Evolutionary conservation across 92 coral and sea anemone genomes (phyloP), one percentile per base, ranked within the genome.

Genomic region (Parazoanthus swiftii): DNA sequence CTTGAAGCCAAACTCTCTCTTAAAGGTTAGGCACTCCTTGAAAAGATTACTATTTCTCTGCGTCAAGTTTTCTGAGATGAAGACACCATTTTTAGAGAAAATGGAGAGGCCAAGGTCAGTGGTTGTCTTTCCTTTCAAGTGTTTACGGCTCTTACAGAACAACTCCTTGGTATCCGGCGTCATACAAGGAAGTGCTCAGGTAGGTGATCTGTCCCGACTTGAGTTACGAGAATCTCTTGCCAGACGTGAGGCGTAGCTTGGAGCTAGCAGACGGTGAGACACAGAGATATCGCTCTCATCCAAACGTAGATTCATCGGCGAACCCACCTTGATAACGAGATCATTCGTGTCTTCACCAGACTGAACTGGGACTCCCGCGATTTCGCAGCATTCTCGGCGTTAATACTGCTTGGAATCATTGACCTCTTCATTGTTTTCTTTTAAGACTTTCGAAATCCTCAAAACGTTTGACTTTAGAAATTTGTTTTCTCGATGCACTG

Each of bases 371-470:
- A 79, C 35, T 33, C 85, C 90, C 16, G 85, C 8, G n/a, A 88
- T 80, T 56, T 88, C 80, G 46, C 77, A 65, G 82, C 90, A 88
- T 23, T 88, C 86, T 6, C 90, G 63, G 6, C 86, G 42, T 16
- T 37, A 56, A 66, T 88, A 88, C 37, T 88, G 86, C n/a, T 88
- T 38, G 37, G 79, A 56, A 44, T 79, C 72, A 42, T 79, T 77
- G 16, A 79, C 35, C 63, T 66, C 77, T 18, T 23, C 20, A 37
- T 85, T 56, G 23, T 65, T 63, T 7, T 88, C 44, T 10, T 88
- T 33, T 21, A 88, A 33, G 25, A 70, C 25, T 25, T 59, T 42
- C 56, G 79, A 79, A 25, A 88, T 26, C 50, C 85, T 77, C 77
- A 78, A 14, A 36, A 87, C 89, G 42, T 87, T 78, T 39, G 68